Base-by-base conservation (phyloP, 1,140 invertebrate genomes). In the Marisa cornuarietis region DNA sequence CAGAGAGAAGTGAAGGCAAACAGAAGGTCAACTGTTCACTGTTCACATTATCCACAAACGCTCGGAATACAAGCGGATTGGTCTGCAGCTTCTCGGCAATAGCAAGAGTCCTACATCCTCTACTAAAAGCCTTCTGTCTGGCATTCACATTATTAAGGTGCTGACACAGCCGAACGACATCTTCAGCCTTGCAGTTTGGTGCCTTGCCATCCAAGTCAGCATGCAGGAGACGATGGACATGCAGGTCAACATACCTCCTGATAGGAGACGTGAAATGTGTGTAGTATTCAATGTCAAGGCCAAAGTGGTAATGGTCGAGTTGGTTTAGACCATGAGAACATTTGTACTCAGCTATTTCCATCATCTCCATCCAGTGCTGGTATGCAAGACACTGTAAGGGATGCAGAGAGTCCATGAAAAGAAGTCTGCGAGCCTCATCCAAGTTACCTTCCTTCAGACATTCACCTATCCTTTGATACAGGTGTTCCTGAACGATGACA, bases 341-440 rank as follows among this genome's bases (percentile, higher is more conserved):
- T 54, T 62, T 75, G 66, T 81, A 93, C 90, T 98, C 96, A n/a
- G 98, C 96, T 86, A 65, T 62, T 68, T 82, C 80, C 66, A 84
- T 80, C 63, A 83, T 65, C 3, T 58, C 73, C 22, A 84, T 31
- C 81, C 81, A 84, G 49, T 82, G 76, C 22, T 71, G 52, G 97
- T 93, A 63, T 96, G 93, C 91, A 97, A 97, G 0, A 96, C 93
- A 92, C 97, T 98, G 79, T 96, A 93, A 85, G 96, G 92, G 85
- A 98, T 98, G 1, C 96, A 96, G 49, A 95, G 97, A 22, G 96
- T 98, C 88, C 97, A 97, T 92, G 97, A 96, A 18, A 96, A 97
- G 87, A 97, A 98, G 62, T 95, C 91, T 16, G 94, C 93, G 76
- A 95, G 93, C 88, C 94, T 95, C 8, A 97, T 89, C 26, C 95